These are phyloP conservation scores for Microcebus lehilahytsara DNA, from an alignment of 2,113 vertebrate species.

Conservation along the genomic window DNA sequence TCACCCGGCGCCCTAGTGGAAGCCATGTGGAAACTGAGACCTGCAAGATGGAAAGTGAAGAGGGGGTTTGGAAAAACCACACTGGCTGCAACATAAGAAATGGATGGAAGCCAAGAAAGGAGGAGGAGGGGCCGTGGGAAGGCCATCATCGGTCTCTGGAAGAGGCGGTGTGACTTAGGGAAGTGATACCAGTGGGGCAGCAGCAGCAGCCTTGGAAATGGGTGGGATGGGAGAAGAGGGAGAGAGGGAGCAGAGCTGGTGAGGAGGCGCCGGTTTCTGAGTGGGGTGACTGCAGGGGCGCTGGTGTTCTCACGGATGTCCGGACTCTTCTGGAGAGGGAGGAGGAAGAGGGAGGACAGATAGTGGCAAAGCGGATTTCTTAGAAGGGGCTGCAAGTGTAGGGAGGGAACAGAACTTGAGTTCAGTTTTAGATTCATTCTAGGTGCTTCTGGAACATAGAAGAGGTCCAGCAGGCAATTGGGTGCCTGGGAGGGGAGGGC, in stretches of 20 bases:
- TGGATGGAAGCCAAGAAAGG: neutral
- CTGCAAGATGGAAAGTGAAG: neutral
- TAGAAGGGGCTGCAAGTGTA: neutral
- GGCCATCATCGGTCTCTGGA: accelerated
- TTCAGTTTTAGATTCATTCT: neutral
- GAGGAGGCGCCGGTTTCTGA: neutral
- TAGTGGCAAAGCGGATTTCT: neutral
- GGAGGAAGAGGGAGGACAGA: neutral
- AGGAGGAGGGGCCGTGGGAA: neutral
- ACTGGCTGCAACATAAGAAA: neutral
- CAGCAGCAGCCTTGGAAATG: neutral
- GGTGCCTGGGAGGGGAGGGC: too few species aligned
- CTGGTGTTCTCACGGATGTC: neutral
- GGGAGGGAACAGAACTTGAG: neutral
- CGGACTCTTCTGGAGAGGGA: neutral
- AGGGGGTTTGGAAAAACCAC: neutral
- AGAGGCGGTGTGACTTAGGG: neutral
- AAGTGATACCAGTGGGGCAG: neutral
- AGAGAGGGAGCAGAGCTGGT: accelerated
- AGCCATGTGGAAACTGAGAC: neutral
- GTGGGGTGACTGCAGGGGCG: accelerated
- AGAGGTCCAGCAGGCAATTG: neutral
- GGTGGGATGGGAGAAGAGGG: too few species aligned
- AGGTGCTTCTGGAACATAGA: neutral
- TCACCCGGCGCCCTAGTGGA: neutral